Evolutionary conservation across 2,888 invertebrate genomes (phyloP).

Genomic region (Eremobia ochroleuca): DNA sequence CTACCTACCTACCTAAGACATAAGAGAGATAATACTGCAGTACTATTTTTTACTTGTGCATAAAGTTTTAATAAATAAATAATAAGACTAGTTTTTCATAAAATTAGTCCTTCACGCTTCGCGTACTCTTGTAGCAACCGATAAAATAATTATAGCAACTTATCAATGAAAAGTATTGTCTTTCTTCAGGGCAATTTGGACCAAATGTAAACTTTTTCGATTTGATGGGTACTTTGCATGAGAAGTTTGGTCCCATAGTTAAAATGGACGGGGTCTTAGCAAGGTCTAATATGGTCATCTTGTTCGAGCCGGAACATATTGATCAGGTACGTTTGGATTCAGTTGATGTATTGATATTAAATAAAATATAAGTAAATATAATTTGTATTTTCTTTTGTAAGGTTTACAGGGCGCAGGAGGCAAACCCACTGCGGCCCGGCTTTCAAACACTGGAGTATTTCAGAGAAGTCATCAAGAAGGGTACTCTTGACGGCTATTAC

Average conservation of each 20-base stretch:
- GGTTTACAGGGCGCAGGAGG: constrained; percentile 86
- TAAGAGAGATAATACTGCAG: background rate
- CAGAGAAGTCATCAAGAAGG: constrained; percentile 78
- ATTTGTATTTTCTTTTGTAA: constrained; percentile 50
- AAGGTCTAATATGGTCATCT: constrained; percentile 79
- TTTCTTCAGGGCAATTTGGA: constrained; percentile 79
- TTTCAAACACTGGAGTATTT: constrained; percentile 83
- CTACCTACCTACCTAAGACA: background rate
- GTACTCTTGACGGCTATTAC: constrained; percentile 79
- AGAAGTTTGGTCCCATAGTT: constrained; percentile 82
- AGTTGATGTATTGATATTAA: background rate
- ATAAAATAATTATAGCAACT: background rate
- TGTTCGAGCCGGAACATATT: constrained; percentile 82
- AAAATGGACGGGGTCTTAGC: constrained; percentile 80
- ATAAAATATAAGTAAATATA: background rate
- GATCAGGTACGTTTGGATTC: constrained; percentile 72
- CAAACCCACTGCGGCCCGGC: constrained; percentile 83
- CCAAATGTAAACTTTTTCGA: constrained; percentile 75
- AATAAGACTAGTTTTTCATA: background rate
- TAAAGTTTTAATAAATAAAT: too few relatives aligned
- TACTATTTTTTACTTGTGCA: too few relatives aligned
- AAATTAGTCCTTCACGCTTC: background rate
- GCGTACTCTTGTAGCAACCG: background rate
- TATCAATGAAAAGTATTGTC: background rate
- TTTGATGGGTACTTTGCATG: constrained; percentile 72